phyloP scores from a whole-genome alignment of 2,888 invertebrate species.

The Eremobia ochroleuca region DNA sequence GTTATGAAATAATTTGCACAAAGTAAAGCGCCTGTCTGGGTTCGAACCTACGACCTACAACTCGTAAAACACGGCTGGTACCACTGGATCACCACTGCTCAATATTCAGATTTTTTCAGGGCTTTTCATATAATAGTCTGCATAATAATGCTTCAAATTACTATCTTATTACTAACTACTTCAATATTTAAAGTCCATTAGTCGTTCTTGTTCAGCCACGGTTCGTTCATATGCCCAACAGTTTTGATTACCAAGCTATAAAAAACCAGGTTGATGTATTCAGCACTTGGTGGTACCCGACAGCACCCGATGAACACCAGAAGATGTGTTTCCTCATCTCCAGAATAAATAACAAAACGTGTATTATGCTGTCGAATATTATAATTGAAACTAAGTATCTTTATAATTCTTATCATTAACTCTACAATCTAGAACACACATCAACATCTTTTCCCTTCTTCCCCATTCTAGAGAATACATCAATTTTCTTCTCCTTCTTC shows the following conservation, averaged over 20 bases:
- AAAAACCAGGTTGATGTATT: background rate
- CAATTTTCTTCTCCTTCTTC: conserved; percentile 29
- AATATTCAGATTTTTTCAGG: too few species aligned
- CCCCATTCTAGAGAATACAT: background rate
- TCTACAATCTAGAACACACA: conserved; percentile 20
- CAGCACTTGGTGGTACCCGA: background rate
- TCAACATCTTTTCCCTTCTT: conserved; percentile 1
- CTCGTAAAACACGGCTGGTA: too few species aligned
- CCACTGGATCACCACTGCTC: too few species aligned
- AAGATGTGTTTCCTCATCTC: background rate
- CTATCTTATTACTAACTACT: too few species aligned
- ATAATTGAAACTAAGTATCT: background rate
- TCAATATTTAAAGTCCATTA: background rate
- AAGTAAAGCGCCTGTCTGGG: too few species aligned
- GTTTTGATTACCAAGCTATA: background rate
- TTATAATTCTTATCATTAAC: background rate
- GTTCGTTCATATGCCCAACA: background rate
- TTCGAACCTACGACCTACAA: too few species aligned
- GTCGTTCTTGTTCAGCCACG: background rate
- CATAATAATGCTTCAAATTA: background rate
- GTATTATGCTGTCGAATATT: background rate
- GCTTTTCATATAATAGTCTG: background rate
- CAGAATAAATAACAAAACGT: background rate
- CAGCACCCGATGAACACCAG: background rate
- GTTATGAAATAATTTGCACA: too few species aligned